phyloP scores from a whole-genome alignment of 64 coral and sea anemone species.

The Pocillopora verrucosa region DNA sequence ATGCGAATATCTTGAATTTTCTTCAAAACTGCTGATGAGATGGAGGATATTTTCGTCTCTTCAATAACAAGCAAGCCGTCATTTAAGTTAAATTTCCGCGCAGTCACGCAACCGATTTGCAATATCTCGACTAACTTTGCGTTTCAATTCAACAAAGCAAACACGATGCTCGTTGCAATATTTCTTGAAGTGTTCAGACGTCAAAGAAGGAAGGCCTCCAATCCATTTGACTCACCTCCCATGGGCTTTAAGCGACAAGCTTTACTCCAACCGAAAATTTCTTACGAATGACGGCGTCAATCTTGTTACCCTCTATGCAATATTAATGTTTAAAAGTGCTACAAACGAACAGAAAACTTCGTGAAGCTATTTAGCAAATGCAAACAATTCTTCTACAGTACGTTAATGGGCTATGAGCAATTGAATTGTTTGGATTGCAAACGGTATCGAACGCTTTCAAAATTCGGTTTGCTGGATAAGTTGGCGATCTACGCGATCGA shows the following conservation, averaged over 20 bases:
- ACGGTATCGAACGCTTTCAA: background rate
- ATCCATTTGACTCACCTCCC: background rate
- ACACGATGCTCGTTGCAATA: background rate
- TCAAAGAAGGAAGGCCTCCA: background rate
- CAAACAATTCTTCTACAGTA: background rate
- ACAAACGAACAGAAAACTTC: background rate
- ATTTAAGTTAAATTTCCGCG: background rate
- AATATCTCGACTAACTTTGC: background rate
- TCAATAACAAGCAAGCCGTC: background rate
- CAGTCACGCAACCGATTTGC: background rate
- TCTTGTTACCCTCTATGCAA: background rate
- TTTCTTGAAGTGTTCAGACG: background rate
- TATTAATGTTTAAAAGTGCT: background rate
- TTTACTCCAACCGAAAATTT: background rate
- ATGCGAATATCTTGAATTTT: too few relatives aligned
- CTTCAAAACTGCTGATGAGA: too few relatives aligned
- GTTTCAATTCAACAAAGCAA: background rate
- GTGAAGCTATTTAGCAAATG: conserved; percentile 2
- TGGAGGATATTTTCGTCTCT: too few relatives aligned
- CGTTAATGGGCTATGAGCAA: background rate
- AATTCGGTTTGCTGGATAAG: background rate
- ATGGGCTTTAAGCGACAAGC: background rate
- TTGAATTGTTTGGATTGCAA: background rate
- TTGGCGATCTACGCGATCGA: background rate
- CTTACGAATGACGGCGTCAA: background rate